Evolutionary conservation across 2,888 invertebrate species (phyloP).

Genomic region (Dynastes hyllus): DNA sequence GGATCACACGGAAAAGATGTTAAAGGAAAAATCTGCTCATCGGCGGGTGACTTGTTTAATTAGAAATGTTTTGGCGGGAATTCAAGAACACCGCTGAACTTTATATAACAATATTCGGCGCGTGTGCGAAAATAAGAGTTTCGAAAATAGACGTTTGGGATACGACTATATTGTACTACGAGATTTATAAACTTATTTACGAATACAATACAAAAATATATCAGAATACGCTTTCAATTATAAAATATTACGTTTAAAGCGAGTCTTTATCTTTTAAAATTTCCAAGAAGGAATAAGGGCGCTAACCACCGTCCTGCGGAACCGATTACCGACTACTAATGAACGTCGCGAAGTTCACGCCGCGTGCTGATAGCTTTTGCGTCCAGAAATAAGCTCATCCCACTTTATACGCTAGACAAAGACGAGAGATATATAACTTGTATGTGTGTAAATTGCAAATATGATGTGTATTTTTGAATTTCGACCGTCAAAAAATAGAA

Average conservation of each 20-base stretch:
- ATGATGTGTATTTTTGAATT: constrained; percentile 30
- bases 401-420: constrained; percentile 53
- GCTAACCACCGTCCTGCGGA: constrained; percentile 11
- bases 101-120: constrained; percentile 48
- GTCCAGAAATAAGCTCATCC: constrained; percentile 58
- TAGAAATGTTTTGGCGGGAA: constrained; percentile 44
- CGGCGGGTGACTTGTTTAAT: constrained; percentile 23
- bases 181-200: not conserved
- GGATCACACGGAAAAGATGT: constrained; percentile 31
- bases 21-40: not conserved
- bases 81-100: constrained; percentile 44
- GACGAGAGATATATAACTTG: not conserved
- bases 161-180: not conserved
- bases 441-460: constrained; percentile 45
- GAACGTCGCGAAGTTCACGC: constrained; percentile 2
- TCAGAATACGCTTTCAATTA: not conserved
- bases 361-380: constrained; percentile 49
- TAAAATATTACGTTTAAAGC: no score
- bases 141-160: constrained; percentile 22
- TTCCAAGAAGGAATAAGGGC: not conserved
- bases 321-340: constrained; percentile 11
- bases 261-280: not conserved
- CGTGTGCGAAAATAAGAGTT: constrained; percentile 37
- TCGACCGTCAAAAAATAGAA: constrained; percentile 14
- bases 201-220: not conserved